Percentiles rank a stretch among this genome's conserved stretches.
phyloP scores from a whole-genome alignment of 2,888 invertebrate genomes.

The Pardosa pseudoannulata region DNA sequence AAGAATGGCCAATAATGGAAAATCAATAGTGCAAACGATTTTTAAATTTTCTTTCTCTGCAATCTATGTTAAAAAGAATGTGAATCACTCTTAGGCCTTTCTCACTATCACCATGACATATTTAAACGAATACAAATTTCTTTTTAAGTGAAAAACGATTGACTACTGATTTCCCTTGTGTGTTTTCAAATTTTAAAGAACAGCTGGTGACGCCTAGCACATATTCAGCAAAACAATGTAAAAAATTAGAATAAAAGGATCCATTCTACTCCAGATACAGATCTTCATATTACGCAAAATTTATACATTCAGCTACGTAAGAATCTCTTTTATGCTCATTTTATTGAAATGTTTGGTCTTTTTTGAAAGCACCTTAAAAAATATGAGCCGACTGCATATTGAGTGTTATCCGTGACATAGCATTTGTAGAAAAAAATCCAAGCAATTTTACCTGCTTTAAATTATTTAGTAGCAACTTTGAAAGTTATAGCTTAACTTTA shows the following conservation, averaged over 20 bases:
- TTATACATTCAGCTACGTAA: no score
- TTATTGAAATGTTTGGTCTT: no score
- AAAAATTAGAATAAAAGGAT: neutral
- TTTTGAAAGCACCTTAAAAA: no score
- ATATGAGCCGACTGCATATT: no score
- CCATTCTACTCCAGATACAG: no score
- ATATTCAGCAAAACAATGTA: neutral
- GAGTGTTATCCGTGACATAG: no score
- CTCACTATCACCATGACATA: neutral
- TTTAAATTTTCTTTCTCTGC: conserved; percentile 3
- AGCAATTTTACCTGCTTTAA: no score
- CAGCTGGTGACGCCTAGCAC: neutral
- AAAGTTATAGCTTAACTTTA: no score
- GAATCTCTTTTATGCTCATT: no score
- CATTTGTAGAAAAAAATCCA: no score
- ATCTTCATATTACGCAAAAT: no score
- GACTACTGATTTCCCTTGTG: conserved; percentile 2
- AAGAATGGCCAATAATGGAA: conserved; percentile 7
- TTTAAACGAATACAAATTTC: conserved; percentile 11
- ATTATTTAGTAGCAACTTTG: no score
- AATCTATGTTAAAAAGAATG: conserved; percentile 5
- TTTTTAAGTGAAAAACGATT: conserved; percentile 10
- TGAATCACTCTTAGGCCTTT: neutral
- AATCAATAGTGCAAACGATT: conserved; percentile 10
- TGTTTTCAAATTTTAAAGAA: neutral